Conservation (phyloP, 2,113 vertebrate genomes). For the Salvelinus fontinalis region DNA sequence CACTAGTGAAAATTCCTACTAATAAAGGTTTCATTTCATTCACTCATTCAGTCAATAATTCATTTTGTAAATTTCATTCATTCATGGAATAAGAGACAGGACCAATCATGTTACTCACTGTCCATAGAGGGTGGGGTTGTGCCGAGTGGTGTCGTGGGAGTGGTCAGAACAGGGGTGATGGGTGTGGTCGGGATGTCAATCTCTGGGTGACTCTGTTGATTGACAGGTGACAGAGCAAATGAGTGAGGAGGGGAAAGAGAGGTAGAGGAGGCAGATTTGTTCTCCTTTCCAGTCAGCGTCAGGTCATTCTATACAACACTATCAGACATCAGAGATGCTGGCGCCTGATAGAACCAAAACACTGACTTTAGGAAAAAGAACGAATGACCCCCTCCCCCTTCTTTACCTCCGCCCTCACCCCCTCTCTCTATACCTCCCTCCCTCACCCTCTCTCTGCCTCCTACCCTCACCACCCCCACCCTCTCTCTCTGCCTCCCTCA, state of each 20-base stretch:
- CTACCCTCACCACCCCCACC: no score
- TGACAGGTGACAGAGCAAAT: slow-evolving; percentile 14
- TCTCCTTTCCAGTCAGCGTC: background rate
- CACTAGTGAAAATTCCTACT: no score
- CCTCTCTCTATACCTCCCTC: no score
- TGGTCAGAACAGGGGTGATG: slow-evolving; percentile 76
- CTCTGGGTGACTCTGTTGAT: slow-evolving; percentile 92
- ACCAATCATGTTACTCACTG: slow-evolving; percentile 69
- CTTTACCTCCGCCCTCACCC: no score
- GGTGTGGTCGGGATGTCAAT: slow-evolving; percentile 86
- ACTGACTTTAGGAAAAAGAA: background rate
- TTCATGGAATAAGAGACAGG: background rate
- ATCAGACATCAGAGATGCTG: slow-evolving; percentile 6
- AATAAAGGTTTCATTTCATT: no score
- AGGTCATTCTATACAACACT: background rate
- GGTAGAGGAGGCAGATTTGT: background rate
- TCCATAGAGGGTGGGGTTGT: slow-evolving; percentile 92
- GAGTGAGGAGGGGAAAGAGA: background rate
- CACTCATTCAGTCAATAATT: no score
- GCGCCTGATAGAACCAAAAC: background rate
- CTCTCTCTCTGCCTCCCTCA: no score
- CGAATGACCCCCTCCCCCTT: background rate
- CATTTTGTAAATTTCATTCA: no score
- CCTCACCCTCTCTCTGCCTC: no score
- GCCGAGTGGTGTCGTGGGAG: slow-evolving; percentile 89